Evolutionary conservation across 2,888 invertebrate genomes (phyloP), one percentile per base, ranked within the genome.

Genomic region (Cremastinae sp.): DNA sequence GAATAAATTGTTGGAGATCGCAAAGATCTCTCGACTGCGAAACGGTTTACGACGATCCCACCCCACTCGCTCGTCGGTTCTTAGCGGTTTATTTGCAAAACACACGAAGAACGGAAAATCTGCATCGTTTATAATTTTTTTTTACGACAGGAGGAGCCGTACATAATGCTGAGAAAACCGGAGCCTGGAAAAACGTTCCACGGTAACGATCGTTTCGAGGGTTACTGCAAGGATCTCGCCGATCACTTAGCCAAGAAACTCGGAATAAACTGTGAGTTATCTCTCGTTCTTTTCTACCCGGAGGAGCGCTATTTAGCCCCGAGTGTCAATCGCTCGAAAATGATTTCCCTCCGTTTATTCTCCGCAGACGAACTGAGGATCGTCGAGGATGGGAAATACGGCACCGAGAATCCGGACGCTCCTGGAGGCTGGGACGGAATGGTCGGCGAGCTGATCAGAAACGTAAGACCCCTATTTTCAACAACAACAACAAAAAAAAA

Each of bases 221-320:
- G 98, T 61, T 98, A 97, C 89, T 97, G 97, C 90, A 96, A 97
- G 87, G 98, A 98, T 88, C 91, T 98, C 43, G 95, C 96, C 1
- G 95, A 96, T 84, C 91, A 96, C 78, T 93, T 98, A 76, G 92
- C 96, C 0, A 94, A 94, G 83, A 93, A 93, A 86, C 92, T 97
- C 76, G 95, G 94, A 71, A 96, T 97, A 81, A 95, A 95, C 89
- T 97, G 97, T 96, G 91, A 93, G 95, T 92, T 59, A 20, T 7
- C n/a, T 22, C 53, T n/a, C 41, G 18, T 58, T 51, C 59, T 56
- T 18, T 18, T 43, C 22, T n/a, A 16, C 14, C 36, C 10, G 1
- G 8, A 14, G 2, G 8, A 8, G 28, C 22, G 9, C 14, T 7
- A 4, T 16, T 9, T 34, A 10, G 16, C 5, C 2, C 28, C 16